These are phyloP conservation scores for Adelges cooleyi DNA, from an alignment of 1,140 invertebrate genomes.

Conservation along the genomic window DNA sequence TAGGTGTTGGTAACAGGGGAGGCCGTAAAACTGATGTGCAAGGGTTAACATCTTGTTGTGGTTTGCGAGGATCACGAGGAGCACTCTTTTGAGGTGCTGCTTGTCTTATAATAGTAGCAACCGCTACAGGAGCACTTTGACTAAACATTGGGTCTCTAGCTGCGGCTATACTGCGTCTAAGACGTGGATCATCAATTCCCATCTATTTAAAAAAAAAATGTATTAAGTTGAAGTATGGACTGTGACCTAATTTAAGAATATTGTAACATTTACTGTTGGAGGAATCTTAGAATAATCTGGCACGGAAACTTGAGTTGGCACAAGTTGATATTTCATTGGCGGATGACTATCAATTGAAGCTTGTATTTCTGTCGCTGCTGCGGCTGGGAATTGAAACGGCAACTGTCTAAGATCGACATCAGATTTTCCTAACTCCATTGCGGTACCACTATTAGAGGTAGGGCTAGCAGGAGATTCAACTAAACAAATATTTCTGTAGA, in stretches of 20 bases:
- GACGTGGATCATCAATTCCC: conserved; percentile 23
- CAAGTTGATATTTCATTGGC: conserved; percentile 38
- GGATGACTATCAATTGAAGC: conserved; percentile 64
- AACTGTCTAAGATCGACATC: conserved; percentile 55
- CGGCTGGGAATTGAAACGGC: conserved; percentile 58
- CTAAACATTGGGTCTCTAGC: conserved; percentile 8
- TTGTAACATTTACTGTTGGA: neutral
- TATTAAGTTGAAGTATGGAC: neutral
- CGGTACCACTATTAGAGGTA: neutral
- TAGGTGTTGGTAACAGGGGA: conserved; percentile 10
- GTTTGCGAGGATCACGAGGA: conserved; percentile 21
- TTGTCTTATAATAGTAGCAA: neutral
- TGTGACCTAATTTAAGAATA: neutral
- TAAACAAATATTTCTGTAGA: neutral
- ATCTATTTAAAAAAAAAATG: neutral
- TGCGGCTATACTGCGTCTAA: conserved; percentile 15
- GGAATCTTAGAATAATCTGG: conserved; percentile 31
- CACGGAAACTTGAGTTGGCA: conserved; percentile 25
- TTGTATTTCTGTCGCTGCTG: conserved; percentile 72
- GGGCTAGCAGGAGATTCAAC: conserved; percentile 23
- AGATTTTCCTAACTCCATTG: conserved; percentile 12
- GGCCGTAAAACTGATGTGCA: neutral
- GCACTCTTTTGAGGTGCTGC: conserved; percentile 2
- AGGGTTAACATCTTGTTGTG: conserved; percentile 5
- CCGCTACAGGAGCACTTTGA: neutral